Evolutionary conservation across 2,113 vertebrate genomes (phyloP).

Genomic region (Leucosticte australis): DNA sequence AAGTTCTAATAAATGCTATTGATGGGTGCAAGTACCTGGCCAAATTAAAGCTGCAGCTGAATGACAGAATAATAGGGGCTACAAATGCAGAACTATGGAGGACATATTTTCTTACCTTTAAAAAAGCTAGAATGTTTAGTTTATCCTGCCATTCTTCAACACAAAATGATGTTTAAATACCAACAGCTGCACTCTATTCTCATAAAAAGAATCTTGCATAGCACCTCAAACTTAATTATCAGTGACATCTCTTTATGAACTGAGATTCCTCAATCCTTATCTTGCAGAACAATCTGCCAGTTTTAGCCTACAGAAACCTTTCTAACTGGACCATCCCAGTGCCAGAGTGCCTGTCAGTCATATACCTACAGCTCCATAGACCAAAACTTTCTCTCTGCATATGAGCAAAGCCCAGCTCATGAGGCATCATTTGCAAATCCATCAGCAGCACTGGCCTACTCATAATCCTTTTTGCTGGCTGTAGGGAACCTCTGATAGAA

Average conservation of each 20-base stretch:
- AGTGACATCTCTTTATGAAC: not conserved
- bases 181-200: not conserved
- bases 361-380: not conserved
- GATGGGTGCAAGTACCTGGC: not conserved
- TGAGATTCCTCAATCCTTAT: not conserved
- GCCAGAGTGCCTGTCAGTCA: not conserved
- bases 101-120: not conserved
- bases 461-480: not conserved
- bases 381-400: not conserved
- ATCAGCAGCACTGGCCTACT: not conserved
- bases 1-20: not conserved
- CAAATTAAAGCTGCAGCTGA: not conserved
- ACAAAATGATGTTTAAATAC: not conserved
- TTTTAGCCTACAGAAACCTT: not conserved
- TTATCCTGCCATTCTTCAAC: not conserved
- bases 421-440: not conserved
- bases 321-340: not conserved
- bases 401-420: not conserved
- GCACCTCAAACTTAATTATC: not conserved
- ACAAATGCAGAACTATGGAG: not conserved
- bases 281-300: not conserved
- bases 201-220: not conserved
- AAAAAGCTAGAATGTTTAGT: not conserved
- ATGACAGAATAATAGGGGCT: not conserved
- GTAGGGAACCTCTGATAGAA: not conserved